Evolutionary conservation across 2,797 vertebrate genomes (phyloP).

Genomic region (Chromis chromis): DNA sequence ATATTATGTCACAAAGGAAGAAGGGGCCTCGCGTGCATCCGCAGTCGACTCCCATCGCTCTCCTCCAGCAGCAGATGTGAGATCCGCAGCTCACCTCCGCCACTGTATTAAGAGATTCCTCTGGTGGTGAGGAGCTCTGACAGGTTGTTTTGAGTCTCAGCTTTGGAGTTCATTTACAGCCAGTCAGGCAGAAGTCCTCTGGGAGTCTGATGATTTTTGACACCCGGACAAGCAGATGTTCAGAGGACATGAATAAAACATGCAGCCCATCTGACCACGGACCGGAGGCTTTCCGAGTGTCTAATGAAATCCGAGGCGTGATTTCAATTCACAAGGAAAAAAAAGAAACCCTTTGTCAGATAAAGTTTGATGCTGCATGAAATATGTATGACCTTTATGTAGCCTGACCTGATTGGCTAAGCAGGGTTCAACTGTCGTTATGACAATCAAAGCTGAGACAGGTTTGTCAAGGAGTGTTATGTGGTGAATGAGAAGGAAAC

Average conservation of each 20-base stretch:
- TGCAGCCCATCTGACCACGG: constrained; percentile 73
- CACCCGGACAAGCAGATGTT: constrained; percentile 81
- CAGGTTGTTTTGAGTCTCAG: constrained; percentile 77
- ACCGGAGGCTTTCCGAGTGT: constrained; percentile 64
- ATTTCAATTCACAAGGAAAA: constrained; percentile 70
- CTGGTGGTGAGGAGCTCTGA: constrained; percentile 62
- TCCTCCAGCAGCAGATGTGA: constrained; percentile 26
- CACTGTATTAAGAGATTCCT: constrained; percentile 57
- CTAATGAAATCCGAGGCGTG: constrained; percentile 79
- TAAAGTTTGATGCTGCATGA: constrained; percentile 73
- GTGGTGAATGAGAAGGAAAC: constrained; percentile 60
- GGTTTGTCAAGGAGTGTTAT: constrained; percentile 62
- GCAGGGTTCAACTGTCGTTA: constrained; percentile 56
- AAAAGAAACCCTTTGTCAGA: constrained; percentile 67
- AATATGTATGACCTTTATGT: constrained; percentile 80
- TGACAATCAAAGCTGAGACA: constrained; percentile 75
- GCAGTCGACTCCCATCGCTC: constrained; percentile 59
- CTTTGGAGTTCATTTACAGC: constrained; percentile 81
- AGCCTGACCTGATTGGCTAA: constrained; percentile 73
- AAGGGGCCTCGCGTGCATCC: neutral
- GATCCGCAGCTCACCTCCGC: constrained; percentile 58
- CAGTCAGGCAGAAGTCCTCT: constrained; percentile 72
- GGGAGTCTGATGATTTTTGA: constrained; percentile 79
- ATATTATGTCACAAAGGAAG: constrained; percentile 11
- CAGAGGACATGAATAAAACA: constrained; percentile 85